phyloP scores from a whole-genome alignment of 1,140 invertebrate species.

The Doryteuthis pealeii region DNA sequence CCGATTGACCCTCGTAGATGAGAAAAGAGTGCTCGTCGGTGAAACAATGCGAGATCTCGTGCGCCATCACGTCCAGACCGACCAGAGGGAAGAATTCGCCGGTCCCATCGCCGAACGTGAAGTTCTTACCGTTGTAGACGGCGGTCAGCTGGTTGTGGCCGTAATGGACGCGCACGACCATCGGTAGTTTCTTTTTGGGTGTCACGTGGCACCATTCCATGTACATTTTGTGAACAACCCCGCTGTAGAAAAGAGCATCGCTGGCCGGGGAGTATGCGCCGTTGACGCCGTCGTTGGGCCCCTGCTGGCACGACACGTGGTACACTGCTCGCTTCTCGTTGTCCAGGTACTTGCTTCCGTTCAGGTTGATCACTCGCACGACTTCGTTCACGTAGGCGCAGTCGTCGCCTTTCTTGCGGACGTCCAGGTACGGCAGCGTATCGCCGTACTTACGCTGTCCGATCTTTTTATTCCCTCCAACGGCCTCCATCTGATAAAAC shows the following conservation, averaged over 20 bases:
- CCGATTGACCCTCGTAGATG: constrained; percentile 32
- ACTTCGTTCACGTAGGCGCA: constrained; percentile 36
- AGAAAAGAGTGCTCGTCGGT: constrained; percentile 32
- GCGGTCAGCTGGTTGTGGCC: constrained; percentile 23
- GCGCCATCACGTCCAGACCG: constrained; percentile 28
- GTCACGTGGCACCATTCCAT: constrained; percentile 24
- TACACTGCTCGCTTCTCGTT: constrained; percentile 22
- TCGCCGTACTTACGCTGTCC: constrained; percentile 33
- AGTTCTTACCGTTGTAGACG: constrained; percentile 18
- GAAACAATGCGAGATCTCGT: constrained; percentile 39
- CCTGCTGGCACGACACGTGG: constrained; percentile 19
- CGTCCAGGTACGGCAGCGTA: constrained; percentile 22
- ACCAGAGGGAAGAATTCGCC: constrained; percentile 21
- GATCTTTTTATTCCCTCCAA: constrained; percentile 34
- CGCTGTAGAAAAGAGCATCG: constrained; percentile 34
- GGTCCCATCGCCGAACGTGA: constrained; percentile 33
- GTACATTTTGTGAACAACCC: constrained; percentile 28
- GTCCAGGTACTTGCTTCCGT: constrained; percentile 7
- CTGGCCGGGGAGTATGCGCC: constrained; percentile 31
- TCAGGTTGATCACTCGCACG: constrained; percentile 35
- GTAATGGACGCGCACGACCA: constrained; percentile 34
- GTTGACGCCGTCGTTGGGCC: constrained; percentile 28
- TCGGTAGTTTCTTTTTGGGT: constrained; percentile 17
- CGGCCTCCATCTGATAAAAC: constrained; percentile 20
- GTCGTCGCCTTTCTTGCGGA: constrained; percentile 13